Evolutionary conservation across 2,113 vertebrate species (phyloP), one percentile per base, ranked within the genome.

Genomic region (Pagrus major): DNA sequence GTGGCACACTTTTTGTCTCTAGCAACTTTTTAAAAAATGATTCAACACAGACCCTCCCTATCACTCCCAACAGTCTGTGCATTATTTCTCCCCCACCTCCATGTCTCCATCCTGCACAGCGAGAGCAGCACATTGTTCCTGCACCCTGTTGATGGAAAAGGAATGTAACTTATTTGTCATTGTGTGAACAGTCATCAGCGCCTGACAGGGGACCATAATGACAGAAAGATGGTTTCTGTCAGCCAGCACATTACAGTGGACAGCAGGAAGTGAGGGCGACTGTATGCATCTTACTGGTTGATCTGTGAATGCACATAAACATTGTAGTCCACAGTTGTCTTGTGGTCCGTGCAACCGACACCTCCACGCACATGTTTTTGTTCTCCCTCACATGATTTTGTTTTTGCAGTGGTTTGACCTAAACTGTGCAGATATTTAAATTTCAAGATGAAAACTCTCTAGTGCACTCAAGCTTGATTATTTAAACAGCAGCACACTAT

Each of bases 1-100:
- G 18, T 78, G 82, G 85, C 85, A 89, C 86, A 90, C 77, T 89
- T 91, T 70, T 90, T 90, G 83, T 86, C 63, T 78, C 42, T 39
- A 76, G 55, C 51, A 67, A 56, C 56, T 76, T 78, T 61, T 65
- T 51, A 56, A 75, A 69, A 52, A 61, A 60, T 41, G 60, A 42
- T 69, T 54, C 10, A 54, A 41, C 52, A 55, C 23, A 52, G 15
- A 66, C 42, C 60, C 41, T 42, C 47, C n/a, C 49, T 51, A 69
- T 78, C 71, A 52, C 20, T 67, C 44, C 41, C 35, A 76, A 56
- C 37, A 51, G 46, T 71, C 60, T 74, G 52, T 35, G 47, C 29
- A 80, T 75, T 86, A 65, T 56, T 75, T 76, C 25, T 64, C 42
- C n/a, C 51, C 25, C 27, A 71, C 41, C 60, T 67, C 59, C 49